phyloP scores from a whole-genome alignment of 2,797 vertebrate species.

The Lagorchestes hirsutus region DNA sequence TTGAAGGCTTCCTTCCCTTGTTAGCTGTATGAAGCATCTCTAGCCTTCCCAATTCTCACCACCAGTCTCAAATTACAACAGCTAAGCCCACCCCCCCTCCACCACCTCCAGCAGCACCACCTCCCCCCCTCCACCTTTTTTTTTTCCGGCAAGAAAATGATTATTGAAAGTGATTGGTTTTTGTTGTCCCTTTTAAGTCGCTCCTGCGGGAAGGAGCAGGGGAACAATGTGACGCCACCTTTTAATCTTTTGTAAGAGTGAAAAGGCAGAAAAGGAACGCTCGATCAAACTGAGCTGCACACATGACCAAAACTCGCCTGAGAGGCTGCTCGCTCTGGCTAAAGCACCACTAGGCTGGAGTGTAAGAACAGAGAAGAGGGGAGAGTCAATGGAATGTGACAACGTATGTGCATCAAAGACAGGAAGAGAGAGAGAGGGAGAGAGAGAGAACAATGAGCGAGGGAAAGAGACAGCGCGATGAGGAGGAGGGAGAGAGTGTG shows the following conservation, averaged over 20 bases:
- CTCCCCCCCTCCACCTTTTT: neutral
- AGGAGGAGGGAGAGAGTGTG: conserved; percentile 66
- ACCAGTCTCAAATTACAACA: conserved; percentile 85
- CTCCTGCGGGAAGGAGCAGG: conserved; percentile 88
- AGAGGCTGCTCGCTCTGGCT: conserved; percentile 91
- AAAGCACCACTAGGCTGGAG: conserved; percentile 89
- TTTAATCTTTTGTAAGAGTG: conserved; percentile 93
- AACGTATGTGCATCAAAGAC: conserved; percentile 88
- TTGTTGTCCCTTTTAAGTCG: conserved; percentile 88
- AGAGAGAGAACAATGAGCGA: conserved; percentile 84
- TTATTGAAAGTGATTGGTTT: conserved; percentile 87
- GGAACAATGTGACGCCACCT: conserved; percentile 90
- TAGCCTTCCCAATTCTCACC: conserved; percentile 86
- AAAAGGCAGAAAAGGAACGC: conserved; percentile 92
- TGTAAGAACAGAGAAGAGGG: conserved; percentile 87
- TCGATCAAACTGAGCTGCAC: conserved; percentile 95
- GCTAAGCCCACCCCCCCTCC: conserved; percentile 82
- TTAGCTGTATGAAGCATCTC: conserved; percentile 89
- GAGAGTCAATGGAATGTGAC: conserved; percentile 90
- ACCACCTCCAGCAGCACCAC: conserved; percentile 8
- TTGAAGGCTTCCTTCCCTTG: conserved; percentile 90
- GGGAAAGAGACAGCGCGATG: conserved; percentile 77
- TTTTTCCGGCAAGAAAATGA: conserved; percentile 81
- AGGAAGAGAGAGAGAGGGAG: conserved; percentile 78
- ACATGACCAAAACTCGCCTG: conserved; percentile 95